Conservation (phyloP, 2,797 vertebrate genomes). For the Luscinia megarhynchos region DNA sequence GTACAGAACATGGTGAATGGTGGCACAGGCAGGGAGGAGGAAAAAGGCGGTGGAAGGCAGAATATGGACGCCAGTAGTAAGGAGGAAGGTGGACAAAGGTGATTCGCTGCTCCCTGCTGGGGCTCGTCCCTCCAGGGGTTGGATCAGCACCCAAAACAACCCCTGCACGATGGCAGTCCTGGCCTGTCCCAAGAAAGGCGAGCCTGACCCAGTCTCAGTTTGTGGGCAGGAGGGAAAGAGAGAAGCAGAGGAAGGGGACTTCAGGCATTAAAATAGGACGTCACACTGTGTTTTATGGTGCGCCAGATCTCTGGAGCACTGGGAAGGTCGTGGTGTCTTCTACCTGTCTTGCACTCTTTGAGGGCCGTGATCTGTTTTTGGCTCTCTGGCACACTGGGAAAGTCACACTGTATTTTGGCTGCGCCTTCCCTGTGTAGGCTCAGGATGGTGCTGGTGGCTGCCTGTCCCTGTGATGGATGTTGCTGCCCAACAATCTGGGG, state of each 20-base stretch:
- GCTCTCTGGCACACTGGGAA: background rate
- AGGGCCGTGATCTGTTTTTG: background rate
- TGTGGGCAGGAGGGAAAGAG: background rate
- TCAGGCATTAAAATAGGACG: background rate
- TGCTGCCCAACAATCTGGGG: background rate
- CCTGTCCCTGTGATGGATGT: background rate
- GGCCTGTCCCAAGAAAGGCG: fast-evolving
- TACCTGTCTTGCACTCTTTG: background rate
- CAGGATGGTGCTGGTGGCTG: background rate
- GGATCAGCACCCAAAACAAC: background rate
- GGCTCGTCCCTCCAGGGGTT: fast-evolving
- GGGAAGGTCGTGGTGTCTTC: fast-evolving
- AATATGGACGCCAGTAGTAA: too few species aligned
- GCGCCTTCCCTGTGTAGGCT: fast-evolving
- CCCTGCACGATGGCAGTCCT: fast-evolving
- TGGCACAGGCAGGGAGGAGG: too few species aligned
- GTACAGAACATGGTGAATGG: fast-evolving
- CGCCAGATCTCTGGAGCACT: too few species aligned
- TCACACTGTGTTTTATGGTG: too few species aligned
- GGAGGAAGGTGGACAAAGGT: background rate
- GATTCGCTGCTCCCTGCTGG: background rate
- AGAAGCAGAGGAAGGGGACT: too few species aligned
- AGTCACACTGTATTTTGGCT: fast-evolving
- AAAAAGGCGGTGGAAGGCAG: too few species aligned
- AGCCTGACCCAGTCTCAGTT: fast-evolving